A percentile compares a stretch with the other conserved stretches of the same genome.
These are phyloP conservation scores for Microcebus jonahi DNA, from an alignment of 2,113 vertebrate species.

Conservation along the genomic window DNA sequence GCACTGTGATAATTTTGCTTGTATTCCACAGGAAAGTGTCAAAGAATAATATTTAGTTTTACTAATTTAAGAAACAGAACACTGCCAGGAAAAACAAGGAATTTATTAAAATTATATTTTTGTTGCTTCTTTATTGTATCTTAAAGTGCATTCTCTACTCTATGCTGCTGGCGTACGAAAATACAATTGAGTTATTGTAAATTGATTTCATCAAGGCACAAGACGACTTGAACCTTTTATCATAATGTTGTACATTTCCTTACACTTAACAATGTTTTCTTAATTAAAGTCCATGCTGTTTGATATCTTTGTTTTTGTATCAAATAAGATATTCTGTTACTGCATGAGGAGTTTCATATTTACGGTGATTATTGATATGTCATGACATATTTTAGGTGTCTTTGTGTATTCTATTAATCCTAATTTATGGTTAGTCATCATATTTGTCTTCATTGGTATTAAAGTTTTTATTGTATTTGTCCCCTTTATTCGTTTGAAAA, in stretches of 20 bases:
- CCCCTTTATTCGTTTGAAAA: background rate
- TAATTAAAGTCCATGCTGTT: background rate
- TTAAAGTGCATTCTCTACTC: background rate
- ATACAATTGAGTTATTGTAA: background rate
- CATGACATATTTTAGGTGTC: background rate
- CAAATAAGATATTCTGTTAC: background rate
- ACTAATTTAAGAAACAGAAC: background rate
- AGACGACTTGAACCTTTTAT: background rate
- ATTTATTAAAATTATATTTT: background rate
- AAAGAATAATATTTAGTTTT: background rate
- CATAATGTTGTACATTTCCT: background rate
- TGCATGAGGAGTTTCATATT: background rate
- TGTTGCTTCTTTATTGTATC: background rate
- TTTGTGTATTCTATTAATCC: background rate
- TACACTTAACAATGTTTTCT: background rate
- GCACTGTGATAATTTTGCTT: background rate
- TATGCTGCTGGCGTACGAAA: background rate
- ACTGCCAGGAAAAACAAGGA: background rate
- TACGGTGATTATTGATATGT: background rate
- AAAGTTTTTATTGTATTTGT: background rate
- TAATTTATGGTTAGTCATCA: background rate
- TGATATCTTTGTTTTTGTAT: background rate
- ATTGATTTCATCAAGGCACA: background rate
- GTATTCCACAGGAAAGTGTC: background rate
- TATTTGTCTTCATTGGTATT: background rate